Evolutionary conservation across 2,888 invertebrate genomes (phyloP).

Genomic region (Tipula helvola): DNA sequence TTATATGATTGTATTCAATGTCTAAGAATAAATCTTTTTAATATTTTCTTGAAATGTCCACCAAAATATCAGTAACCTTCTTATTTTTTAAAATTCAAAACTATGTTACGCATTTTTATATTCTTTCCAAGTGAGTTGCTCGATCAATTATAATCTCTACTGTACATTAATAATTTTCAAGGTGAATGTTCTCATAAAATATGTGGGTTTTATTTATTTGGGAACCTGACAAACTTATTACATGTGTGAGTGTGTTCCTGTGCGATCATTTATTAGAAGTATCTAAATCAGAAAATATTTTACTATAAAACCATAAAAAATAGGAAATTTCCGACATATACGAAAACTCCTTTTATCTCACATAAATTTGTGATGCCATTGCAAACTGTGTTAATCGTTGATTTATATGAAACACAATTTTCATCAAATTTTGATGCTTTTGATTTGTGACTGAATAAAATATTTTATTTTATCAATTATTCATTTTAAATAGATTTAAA

Average conservation of each 20-base stretch:
- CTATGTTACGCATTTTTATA: too few relatives aligned
- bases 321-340: not conserved
- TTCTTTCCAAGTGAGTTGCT: not conserved
- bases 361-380: not conserved
- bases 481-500: conserved; percentile 4
- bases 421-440: too few relatives aligned
- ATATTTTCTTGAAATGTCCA: too few relatives aligned
- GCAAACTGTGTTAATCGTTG: not conserved
- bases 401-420: not conserved
- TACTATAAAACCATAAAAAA: not conserved
- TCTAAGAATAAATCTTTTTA: too few relatives aligned
- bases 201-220: not conserved
- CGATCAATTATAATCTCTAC: not conserved
- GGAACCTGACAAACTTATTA: not conserved
- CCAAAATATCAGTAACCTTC: too few relatives aligned
- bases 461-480: not conserved
- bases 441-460: too few relatives aligned
- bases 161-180: not conserved
- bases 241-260: not conserved
- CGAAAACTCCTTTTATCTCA: not conserved
- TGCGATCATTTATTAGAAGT: not conserved
- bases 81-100: too few relatives aligned
- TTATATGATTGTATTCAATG: too few relatives aligned
- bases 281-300: not conserved
- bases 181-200: not conserved